These are phyloP conservation scores for Podarcis raffonei DNA, from an alignment of 2,113 vertebrate species.

Conservation along the genomic window DNA sequence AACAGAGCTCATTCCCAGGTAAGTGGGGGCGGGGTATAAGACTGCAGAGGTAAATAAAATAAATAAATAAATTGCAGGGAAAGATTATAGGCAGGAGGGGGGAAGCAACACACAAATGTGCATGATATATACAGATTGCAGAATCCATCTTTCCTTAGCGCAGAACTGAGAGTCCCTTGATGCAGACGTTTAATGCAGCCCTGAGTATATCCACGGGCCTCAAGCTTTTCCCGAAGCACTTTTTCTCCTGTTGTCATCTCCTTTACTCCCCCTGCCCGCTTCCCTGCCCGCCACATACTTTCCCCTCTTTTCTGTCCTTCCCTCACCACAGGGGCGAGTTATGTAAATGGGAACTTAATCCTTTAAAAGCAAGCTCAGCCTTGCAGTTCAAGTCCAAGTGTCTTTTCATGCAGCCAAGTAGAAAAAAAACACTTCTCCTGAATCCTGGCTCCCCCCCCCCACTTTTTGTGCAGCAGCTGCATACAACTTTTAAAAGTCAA, in stretches of 20 bases:
- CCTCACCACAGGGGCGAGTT: constrained; percentile 52
- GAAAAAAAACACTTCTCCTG: constrained; percentile 27
- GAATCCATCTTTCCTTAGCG: background rate
- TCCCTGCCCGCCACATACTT: constrained; percentile 15
- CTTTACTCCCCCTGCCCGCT: background rate
- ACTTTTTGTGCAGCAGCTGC: constrained; percentile 11
- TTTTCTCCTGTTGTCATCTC: constrained; percentile 27
- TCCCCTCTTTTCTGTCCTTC: constrained; percentile 27
- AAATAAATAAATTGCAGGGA: background rate
- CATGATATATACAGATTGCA: background rate
- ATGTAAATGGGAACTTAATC: constrained; percentile 68
- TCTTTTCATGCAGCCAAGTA: constrained; percentile 37
- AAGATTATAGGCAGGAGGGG: background rate
- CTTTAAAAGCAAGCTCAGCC: constrained; percentile 59
- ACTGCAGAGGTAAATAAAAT: background rate
- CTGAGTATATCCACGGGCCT: background rate
- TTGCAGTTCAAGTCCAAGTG: constrained; percentile 70
- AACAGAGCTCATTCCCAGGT: background rate
- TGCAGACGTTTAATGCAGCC: background rate
- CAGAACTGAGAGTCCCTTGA: background rate
- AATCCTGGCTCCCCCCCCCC: background rate
- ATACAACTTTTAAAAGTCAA: constrained; percentile 7
- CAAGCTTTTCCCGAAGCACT: background rate
- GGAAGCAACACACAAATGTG: background rate
- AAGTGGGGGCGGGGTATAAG: background rate